A percentile compares a stretch with the other conserved stretches of the same genome.
Conservation (phyloP, 2,888 invertebrate species). For the Miltochrista miniata region DNA sequence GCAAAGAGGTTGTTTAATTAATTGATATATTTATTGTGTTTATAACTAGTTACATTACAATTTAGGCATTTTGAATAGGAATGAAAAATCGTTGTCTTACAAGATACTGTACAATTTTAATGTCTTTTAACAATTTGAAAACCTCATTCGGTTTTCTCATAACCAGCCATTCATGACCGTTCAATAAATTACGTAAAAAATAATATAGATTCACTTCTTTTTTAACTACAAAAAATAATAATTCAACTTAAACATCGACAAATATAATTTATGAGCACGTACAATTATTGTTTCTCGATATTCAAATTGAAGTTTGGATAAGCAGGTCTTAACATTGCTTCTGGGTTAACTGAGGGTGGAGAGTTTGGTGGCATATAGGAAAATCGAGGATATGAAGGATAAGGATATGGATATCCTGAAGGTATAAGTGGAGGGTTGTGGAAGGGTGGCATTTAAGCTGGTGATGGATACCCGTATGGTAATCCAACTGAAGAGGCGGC, state of each 20-base stretch:
- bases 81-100: no score
- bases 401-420: constrained; percentile 83
- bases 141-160: constrained; percentile 22
- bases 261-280: no score
- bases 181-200: constrained; percentile 38
- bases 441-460: constrained; percentile 83
- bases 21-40: no score
- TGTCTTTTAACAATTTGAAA: no score
- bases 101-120: no score
- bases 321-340: constrained; percentile 73
- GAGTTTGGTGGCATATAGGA: constrained; percentile 82
- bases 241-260: neutral
- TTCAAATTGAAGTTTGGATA: constrained; percentile 78
- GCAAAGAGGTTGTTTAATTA: no score
- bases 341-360: constrained; percentile 71
- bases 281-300: constrained; percentile 71
- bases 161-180: constrained; percentile 24
- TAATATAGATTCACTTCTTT: constrained; percentile 23
- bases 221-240: constrained; percentile 1
- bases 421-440: constrained; percentile 84
- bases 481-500: constrained; percentile 89
- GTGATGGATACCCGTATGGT: constrained; percentile 84
- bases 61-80: no score
- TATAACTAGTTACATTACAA: no score
- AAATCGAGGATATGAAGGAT: constrained; percentile 77